Base-by-base conservation (phyloP, 2,113 vertebrate genomes). In the Calidris pygmaea region DNA sequence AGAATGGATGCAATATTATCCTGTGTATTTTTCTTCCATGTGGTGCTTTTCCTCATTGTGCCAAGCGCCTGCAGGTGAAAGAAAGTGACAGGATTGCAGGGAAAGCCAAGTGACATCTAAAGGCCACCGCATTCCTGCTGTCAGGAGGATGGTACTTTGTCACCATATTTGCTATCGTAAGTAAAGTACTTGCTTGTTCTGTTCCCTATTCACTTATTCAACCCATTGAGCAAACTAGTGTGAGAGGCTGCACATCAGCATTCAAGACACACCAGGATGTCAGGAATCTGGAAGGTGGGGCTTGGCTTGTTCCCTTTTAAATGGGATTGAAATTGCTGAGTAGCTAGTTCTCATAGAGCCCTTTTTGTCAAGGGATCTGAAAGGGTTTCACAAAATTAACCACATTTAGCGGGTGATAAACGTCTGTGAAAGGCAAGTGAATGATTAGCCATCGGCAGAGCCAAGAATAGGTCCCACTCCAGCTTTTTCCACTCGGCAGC, bases 201-300 rank as follows among this genome's bases (percentile, higher is more conserved):
- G 45, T 35, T 34, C 14, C 30, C 84, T 85, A 65, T 89, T 96
- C 80, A 47, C 48, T 82, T 81, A 52, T 19, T 89, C 30, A 52
- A 50, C 27, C 60, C 52, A 39, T 60, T 72, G 77, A 94, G 71
- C 62, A 68, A 93, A 60, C 16, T 73, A 56, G 9, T 5, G 1
- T 35, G 77, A 89, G 91, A 55, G 58, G 71, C 58, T 83, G 43
- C 80, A n/a, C 91, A 85, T 96, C 84, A 85, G 87, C 83, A 96
- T 93, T 93, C 82, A 73, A 79, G 74, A 68, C 87, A 91, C 89
- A 83, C n/a, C 9, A 2, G n/a, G 47, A 62, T 1, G 0, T 35
- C 74, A 73, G 41, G 50, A 85, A 56, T 92, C 66, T 82, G 47
- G 27, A 82, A 75, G 19, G 7, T 20, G 50, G 47, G 24, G 16